These are phyloP conservation scores for Drosophila monieri DNA, from an alignment of 2,888 invertebrate species.

Conservation along the genomic window DNA sequence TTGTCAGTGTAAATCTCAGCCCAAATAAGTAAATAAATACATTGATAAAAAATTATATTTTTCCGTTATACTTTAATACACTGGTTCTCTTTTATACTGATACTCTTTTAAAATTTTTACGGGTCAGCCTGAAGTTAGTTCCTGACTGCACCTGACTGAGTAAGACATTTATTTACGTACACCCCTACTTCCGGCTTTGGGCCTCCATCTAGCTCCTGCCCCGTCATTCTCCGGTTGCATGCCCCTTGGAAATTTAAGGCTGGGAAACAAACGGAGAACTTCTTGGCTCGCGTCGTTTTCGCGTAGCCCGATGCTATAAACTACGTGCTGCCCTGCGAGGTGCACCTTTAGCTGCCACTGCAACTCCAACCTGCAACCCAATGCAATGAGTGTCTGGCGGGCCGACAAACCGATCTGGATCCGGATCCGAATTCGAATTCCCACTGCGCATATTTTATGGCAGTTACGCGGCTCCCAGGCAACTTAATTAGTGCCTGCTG, in stretches of 20 bases:
- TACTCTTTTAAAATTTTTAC: neutral
- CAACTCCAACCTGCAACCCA: slow-evolving; percentile 1
- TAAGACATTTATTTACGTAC: slow-evolving; percentile 72
- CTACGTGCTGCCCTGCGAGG: slow-evolving; percentile 44
- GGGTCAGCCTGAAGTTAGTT: neutral
- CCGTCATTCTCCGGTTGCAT: slow-evolving; percentile 55
- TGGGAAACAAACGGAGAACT: slow-evolving; percentile 66
- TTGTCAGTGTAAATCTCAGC: neutral
- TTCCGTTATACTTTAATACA: too few species aligned
- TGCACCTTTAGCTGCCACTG: slow-evolving; percentile 32
- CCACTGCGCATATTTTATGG: slow-evolving; percentile 67
- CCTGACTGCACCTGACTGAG: slow-evolving; percentile 33
- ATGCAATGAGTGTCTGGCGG: slow-evolving; percentile 41
- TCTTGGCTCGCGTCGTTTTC: slow-evolving; percentile 67
- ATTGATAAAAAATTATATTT: neutral
- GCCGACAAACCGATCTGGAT: slow-evolving; percentile 36
- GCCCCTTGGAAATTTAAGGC: slow-evolving; percentile 60
- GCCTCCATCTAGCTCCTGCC: neutral
- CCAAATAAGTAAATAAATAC: neutral
- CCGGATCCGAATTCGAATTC: slow-evolving; percentile 41
- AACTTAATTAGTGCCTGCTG: slow-evolving; percentile 72
- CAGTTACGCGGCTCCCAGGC: slow-evolving; percentile 51
- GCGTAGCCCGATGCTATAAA: slow-evolving; percentile 61
- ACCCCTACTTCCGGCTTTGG: slow-evolving; percentile 51
- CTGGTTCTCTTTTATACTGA: too few species aligned